Base-by-base conservation (phyloP, 2,113 vertebrate species). In the Phalacrocorax pelagicus region DNA sequence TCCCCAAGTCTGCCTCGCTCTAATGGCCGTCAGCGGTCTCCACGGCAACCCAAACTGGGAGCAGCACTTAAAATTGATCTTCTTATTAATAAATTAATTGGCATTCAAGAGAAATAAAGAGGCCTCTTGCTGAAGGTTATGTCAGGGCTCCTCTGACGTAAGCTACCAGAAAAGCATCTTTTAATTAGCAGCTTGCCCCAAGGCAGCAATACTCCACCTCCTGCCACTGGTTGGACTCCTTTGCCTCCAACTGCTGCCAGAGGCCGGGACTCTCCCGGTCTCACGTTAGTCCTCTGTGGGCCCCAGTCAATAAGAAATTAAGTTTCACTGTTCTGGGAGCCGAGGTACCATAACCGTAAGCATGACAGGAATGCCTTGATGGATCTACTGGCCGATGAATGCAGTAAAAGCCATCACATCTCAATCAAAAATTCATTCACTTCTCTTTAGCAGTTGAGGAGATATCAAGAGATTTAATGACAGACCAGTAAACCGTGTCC, bases 21-120 rank as follows among this genome's bases (percentile, higher is more conserved):
- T 70, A 17, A 23, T 4, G 1, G 34, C 3, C 66, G 63, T 59
- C 90, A 83, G 47, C 6, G 4, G 65, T 95, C 55, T 92, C 96
- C 95, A 85, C 75, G 63, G 90, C 66, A 96, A 93, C 82, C 27
- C 81, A 55, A 81, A 80, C 88, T 61, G 55, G 57, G 44, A 78
- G 36, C 77, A 92, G 51, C 58, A 24, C 55, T 93, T 83, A 16
- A 46, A 81, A 85, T 24, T 46, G 70, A 74, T 62, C 47, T 83
- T 40, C 72, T 70, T 42, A 72, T 81, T 86, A 71, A 67, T 49
- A 81, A 91, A 77, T 89, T 57, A 78, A 61, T 42, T 75, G 54
- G 11, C 58, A 70, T 55, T 72, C 67, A 38, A 40, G 59, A 61
- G 59, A 55, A 91, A 67, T 5, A 22, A 57, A 63, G 38, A 80